Base-by-base conservation (phyloP, 2,888 invertebrate species). In the Endotricha flammealis region DNA sequence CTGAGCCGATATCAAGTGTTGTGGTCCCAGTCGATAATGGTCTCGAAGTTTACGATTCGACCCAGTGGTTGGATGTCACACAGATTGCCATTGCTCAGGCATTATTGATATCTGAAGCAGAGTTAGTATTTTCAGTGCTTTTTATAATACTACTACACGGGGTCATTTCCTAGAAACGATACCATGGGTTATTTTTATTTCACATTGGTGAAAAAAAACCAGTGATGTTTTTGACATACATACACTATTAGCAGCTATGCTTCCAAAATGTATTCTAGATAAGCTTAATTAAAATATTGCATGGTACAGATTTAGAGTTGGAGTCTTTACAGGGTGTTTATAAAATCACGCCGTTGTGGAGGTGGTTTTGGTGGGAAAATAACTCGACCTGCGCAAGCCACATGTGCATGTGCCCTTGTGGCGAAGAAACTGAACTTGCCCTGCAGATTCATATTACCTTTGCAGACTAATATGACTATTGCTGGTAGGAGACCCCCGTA, bases 1-100 rank as follows among this genome's bases (percentile, higher is more conserved):
- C 94, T 89, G 95, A 95, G 60, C 90, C 92, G 0, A 88, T 92
- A 7, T 77, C 88, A 0, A 90, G 91, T 36, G 86, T 92, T 0
- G 91, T 89, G 16, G 58, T 91, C 3, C 94, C 94, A 0, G 77
- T 87, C 1, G 95, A 95, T 53, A 90, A 90, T 24, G 90, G 90
- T 0, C 60, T 93, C 43, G 90, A 93, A 35, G 89, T 95, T 0
- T 88, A 88, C 50, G 83, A 89, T 12, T 66, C 92, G 0, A 79
- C 91, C 0, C 93, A 93, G 50, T 91, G 89, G 88, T 88, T 91
- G 58, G 91, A 92, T 39, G 62, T 89, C 6, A 69, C 81, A 0
- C 92, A 93, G 57, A 69, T 77, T 4, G 78, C 85, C 0, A 73
- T 93, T 4, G 86, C 92, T 0, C 60, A 77, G n/a, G 73, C 87